Percentiles rank a stretch among this genome's conserved stretches.
Evolutionary conservation across 2,888 invertebrate genomes (phyloP).

Genomic region (Sicus ferrugineus): DNA sequence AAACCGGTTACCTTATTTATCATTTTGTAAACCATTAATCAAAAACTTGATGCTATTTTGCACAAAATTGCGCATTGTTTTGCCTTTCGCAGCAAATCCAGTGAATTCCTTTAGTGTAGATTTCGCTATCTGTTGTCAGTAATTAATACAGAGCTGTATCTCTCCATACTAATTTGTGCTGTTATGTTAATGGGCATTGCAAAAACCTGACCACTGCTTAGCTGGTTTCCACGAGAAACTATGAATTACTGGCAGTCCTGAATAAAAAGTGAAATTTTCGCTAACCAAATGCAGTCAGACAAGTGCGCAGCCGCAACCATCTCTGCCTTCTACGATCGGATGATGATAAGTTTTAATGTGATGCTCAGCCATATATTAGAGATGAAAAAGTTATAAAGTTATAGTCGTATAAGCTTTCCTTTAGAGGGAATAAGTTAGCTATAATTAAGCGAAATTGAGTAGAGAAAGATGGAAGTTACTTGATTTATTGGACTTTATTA

Average conservation of each 20-base stretch:
- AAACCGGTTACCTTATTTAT: background rate
- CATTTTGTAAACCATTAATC: background rate
- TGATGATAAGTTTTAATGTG: background rate
- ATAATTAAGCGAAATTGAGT: background rate
- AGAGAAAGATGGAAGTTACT: background rate
- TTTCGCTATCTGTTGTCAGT: background rate
- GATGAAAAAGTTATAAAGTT: background rate
- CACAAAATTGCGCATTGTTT: background rate
- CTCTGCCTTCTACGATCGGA: background rate
- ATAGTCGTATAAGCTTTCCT: background rate
- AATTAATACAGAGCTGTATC: conserved; percentile 6
- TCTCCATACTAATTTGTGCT: conserved; percentile 2
- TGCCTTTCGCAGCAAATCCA: background rate
- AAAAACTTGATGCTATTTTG: background rate
- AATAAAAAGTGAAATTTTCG: background rate
- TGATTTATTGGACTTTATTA: too few species aligned
- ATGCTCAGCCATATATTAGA: background rate
- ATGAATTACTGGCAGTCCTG: background rate
- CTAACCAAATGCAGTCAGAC: background rate
- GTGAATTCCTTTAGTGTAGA: background rate
- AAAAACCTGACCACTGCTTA: background rate
- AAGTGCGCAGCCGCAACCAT: conserved; percentile 2
- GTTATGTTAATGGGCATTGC: background rate
- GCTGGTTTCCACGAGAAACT: background rate
- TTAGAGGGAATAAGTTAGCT: background rate